Percentiles rank a stretch among this genome's conserved stretches.
Conservation (phyloP, 2,113 vertebrate genomes). For the Butastur rufipennis region DNA sequence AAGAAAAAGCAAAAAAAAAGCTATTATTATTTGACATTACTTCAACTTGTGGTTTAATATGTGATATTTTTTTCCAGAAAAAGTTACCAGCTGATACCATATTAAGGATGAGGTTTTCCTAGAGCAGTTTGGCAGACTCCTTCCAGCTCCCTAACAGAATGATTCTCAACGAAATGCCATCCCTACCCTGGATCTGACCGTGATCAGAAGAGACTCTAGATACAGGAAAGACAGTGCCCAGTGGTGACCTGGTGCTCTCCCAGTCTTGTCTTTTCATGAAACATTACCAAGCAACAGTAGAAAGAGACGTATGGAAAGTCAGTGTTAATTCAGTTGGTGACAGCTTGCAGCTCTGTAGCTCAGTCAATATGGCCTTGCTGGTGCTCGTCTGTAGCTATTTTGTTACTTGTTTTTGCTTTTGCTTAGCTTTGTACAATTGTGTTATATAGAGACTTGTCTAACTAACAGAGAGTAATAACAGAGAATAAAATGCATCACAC, state of each 20-base stretch:
- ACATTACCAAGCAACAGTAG: not conserved
- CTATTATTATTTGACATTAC: not conserved
- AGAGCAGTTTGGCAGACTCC: not conserved
- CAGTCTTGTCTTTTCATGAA: not conserved
- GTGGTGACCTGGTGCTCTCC: not conserved
- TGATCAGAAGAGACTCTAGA: not conserved
- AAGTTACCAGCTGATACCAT: not conserved
- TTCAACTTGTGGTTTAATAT: not conserved
- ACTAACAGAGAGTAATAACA: not conserved
- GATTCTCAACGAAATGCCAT: not conserved
- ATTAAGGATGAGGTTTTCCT: not conserved
- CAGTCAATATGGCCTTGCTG: not conserved
- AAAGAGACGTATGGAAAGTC: not conserved
- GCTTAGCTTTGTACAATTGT: not conserved
- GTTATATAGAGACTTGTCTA: not conserved
- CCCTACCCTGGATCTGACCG: not conserved
- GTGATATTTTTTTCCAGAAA: not conserved
- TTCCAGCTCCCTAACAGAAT: not conserved
- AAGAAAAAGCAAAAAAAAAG: not conserved
- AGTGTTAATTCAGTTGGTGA: not conserved
- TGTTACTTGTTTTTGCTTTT: not conserved
- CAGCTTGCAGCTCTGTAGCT: not conserved
- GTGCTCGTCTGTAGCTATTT: not conserved
- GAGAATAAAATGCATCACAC: not conserved
- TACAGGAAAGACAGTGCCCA: not conserved